Evolutionary conservation across 2,113 vertebrate genomes (phyloP).

Genomic region (Ibidorhyncha struthersii): DNA sequence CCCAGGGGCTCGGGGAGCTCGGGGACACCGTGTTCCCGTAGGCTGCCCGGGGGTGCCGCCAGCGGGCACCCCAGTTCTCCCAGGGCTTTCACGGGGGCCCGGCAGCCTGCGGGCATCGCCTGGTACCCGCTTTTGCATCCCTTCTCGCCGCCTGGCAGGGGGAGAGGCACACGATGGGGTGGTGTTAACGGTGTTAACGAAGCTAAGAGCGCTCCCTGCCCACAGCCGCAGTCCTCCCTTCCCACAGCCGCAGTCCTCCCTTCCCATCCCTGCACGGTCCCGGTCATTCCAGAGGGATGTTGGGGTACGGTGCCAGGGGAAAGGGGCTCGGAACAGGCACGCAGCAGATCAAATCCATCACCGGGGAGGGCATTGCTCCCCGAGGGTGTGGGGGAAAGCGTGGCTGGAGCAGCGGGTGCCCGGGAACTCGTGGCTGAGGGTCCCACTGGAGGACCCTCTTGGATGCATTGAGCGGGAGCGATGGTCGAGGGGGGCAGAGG

Average conservation of each 20-base stretch:
- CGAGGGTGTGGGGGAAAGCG: not conserved
- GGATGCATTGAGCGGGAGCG: not conserved
- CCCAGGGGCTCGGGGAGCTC: conserved; percentile 81
- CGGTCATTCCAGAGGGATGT: rapidly evolving
- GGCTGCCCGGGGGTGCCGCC: conserved; percentile 38
- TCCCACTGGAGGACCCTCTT: not conserved
- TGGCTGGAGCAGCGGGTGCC: not conserved
- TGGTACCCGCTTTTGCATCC: conserved; percentile 79
- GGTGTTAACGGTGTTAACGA: not conserved
- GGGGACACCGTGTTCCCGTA: conserved; percentile 71
- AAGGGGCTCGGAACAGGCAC: rapidly evolving
- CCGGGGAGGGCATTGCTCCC: not conserved
- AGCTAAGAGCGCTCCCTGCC: rapidly evolving
- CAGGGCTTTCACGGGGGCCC: conserved; percentile 64
- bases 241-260: not conserved
- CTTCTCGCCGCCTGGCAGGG: conserved; percentile 79
- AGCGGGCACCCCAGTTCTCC: conserved; percentile 64
- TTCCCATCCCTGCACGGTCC: not conserved
- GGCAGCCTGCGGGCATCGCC: conserved; percentile 75
- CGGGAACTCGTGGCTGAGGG: not conserved
- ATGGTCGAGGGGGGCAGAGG: no score
- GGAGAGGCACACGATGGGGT: not conserved
- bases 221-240: not conserved
- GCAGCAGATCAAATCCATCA: not conserved
- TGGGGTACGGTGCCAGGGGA: rapidly evolving